Evolutionary conservation across 2,888 invertebrate genomes (phyloP).

Genomic region (Tanytarsus gracilentus): DNA sequence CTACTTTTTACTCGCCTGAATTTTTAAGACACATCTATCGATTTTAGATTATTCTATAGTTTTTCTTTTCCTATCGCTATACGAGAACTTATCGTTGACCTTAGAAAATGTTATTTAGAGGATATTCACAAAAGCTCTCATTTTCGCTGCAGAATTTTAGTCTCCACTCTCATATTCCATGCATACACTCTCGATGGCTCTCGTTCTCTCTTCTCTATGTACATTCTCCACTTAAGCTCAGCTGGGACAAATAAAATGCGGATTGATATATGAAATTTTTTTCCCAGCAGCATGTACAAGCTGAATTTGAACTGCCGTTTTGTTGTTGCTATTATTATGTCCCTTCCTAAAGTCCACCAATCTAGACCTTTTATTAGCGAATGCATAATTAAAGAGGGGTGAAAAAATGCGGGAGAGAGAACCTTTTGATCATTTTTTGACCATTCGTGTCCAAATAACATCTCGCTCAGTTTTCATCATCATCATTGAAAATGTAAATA

Average conservation of each 20-base stretch:
- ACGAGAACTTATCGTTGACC: constrained; percentile 12
- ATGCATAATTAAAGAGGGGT: constrained; percentile 17
- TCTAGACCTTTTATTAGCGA: background rate
- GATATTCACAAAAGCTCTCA: constrained; percentile 11
- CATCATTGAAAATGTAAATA: background rate
- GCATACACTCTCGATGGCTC: background rate
- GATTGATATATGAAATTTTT: constrained; percentile 3
- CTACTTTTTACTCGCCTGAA: background rate
- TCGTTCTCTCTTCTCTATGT: constrained; percentile 12
- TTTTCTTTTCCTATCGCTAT: too few relatives aligned
- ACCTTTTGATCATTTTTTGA: background rate
- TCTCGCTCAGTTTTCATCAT: background rate
- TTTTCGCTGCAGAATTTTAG: background rate
- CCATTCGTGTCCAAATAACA: background rate
- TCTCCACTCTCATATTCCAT: background rate
- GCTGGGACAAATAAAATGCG: constrained; percentile 7
- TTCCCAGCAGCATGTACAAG: background rate
- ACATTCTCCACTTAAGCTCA: background rate
- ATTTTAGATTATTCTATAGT: too few relatives aligned
- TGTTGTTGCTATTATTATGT: background rate
- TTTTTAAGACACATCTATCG: too few relatives aligned
- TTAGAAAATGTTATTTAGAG: constrained; percentile 20
- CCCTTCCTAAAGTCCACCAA: too few relatives aligned
- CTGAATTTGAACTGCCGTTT: background rate
- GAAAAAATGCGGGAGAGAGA: background rate